Conservation (phyloP, 2,113 vertebrate species). For the Myanophis thanlyinensis region DNA sequence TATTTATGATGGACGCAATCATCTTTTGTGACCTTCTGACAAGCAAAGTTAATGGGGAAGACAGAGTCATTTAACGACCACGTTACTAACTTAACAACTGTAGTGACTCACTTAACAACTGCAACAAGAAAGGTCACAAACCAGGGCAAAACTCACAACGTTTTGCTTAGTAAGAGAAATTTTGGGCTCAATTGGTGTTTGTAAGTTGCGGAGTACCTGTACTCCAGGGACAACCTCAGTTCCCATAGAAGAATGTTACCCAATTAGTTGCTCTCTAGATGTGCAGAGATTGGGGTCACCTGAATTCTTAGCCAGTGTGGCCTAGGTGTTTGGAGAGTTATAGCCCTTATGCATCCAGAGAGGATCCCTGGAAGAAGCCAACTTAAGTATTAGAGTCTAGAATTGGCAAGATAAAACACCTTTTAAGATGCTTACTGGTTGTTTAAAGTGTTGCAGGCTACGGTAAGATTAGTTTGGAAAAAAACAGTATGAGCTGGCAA, state of each 20-base stretch:
- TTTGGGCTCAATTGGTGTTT: neutral
- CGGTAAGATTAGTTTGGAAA: neutral
- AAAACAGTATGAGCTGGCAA: neutral
- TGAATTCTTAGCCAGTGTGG: neutral
- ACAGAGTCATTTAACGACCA: neutral
- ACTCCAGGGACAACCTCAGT: neutral
- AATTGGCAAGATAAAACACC: neutral
- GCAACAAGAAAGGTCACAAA: neutral
- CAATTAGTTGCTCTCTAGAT: neutral
- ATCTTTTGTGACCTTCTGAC: neutral
- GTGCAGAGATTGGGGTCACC: neutral
- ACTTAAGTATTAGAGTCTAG: neutral
- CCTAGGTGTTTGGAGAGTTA: neutral
- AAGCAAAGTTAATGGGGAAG: neutral
- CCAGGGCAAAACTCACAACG: neutral
- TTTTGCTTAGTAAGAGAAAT: neutral
- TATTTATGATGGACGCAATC: neutral
- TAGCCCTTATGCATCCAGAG: neutral
- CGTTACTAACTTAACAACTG: neutral
- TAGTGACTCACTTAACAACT: neutral
- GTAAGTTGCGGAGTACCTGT: neutral
- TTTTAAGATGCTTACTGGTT: neutral
- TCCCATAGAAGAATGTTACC: neutral
- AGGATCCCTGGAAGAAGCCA: neutral
- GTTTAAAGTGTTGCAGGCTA: neutral